phyloP scores from a whole-genome alignment of 2,113 vertebrate species.

The Oryzias curvinotus region DNA sequence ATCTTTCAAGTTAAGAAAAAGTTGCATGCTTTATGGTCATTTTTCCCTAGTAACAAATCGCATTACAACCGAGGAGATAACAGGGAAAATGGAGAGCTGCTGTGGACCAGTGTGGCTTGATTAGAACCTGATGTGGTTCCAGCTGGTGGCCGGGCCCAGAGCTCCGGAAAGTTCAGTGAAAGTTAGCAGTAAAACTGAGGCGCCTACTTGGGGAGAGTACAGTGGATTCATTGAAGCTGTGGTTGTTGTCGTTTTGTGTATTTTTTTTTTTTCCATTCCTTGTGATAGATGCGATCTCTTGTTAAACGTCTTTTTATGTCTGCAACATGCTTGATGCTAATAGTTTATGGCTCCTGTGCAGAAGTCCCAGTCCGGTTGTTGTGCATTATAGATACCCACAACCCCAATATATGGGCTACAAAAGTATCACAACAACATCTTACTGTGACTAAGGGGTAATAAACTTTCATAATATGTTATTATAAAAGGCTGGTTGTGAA shows the following conservation, averaged over 20 bases:
- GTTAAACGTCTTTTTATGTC: conserved; percentile 4
- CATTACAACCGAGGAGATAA: conserved; percentile 12
- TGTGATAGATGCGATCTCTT: conserved; percentile 24
- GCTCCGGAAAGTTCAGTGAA: conserved; percentile 60
- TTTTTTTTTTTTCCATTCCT: conserved; percentile 36
- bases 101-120: conserved; percentile 33
- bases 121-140: conserved; percentile 66
- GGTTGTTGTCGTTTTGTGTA: conserved; percentile 16
- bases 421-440: neutral
- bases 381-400: neutral
- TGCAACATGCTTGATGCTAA: neutral
- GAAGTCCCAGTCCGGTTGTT: neutral
- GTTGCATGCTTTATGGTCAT: too few relatives aligned
- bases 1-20: neutral
- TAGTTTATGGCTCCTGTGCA: neutral
- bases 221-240: conserved; percentile 48
- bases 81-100: conserved; percentile 17
- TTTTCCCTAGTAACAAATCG: neutral
- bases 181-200: conserved; percentile 66
- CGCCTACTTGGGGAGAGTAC: conserved; percentile 43
- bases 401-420: neutral
- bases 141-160: conserved; percentile 46
- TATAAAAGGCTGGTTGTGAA: conserved; percentile 39
- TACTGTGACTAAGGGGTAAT: conserved; percentile 7
- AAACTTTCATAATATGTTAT: conserved; percentile 34